Base-by-base conservation (phyloP, 1,140 invertebrate species). In the Cherax quadricarinatus region DNA sequence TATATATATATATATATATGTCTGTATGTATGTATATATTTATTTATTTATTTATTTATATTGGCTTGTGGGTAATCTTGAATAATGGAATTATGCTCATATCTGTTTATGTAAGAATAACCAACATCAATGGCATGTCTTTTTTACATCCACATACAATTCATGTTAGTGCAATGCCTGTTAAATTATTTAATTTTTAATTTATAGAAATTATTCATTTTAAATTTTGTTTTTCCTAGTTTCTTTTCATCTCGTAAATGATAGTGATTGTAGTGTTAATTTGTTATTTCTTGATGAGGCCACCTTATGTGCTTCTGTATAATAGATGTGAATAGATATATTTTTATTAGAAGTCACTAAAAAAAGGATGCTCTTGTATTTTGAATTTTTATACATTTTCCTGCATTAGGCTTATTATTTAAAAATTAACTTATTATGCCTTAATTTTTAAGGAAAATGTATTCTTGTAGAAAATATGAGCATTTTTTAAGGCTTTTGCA, bases 121-220 rank as follows among this genome's bases (percentile, higher is more conserved):
- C 66, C 81, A 91, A 91, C 84, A 21, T 91, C 80, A 84, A 85
- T 91, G 85, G 89, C 89, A 91, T 91, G 89, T 81, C 21, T 86
- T 79, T 70, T 73, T 73, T 24, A 66, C 79, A 60, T 86, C 66
- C 83, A 91, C 89, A 66, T 30, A 84, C 75, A 66, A 51, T 80
- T 91, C 83, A 62, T 86, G 84, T 91, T 91, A 86, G 85, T 48
- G 70, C 84, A 91, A 75, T 91, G 89, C 89, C 78, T 91, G 89
- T 91, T 86, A 79, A 80, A 60, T 51, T 83, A 53, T 70, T 53
- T 80, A 66, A 86, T 80, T 81, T 70, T 53, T 80, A 66, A 86
- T 80, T 81, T 81, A 30, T 91, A 86, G 89, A 85, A 85, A n/a
- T 80, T 86, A 84, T 24, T 83, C 3, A 57, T 89, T 48, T 73